A percentile compares a stretch with the other conserved stretches of the same genome.
Conservation (phyloP, 1,140 invertebrate species). For the Physella acuta region DNA sequence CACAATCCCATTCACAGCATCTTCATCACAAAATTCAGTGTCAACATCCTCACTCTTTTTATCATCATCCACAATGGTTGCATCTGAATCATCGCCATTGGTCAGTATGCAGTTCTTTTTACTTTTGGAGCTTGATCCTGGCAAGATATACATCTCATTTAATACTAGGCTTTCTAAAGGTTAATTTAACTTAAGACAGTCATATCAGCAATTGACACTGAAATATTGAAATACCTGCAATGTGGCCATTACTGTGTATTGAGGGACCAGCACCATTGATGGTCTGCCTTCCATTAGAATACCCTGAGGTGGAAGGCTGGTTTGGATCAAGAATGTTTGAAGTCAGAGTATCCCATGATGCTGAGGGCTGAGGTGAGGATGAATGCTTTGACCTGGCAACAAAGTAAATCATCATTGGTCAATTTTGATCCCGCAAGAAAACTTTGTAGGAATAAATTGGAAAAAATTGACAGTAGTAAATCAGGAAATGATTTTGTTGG, state of each 20-base stretch:
- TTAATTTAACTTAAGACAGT: background rate
- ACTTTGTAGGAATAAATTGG: too few relatives aligned
- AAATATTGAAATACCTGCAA: too few relatives aligned
- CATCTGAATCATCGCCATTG: slow-evolving; percentile 18
- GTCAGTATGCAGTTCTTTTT: too few relatives aligned
- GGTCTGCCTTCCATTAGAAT: background rate
- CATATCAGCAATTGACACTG: background rate
- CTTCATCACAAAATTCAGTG: slow-evolving; percentile 22
- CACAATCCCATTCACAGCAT: slow-evolving; percentile 4
- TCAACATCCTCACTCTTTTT: slow-evolving; percentile 6
- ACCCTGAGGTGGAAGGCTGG: slow-evolving; percentile 10
- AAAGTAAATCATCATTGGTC: background rate
- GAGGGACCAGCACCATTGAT: too few relatives aligned
- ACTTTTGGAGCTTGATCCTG: too few relatives aligned
- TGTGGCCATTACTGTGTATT: background rate
- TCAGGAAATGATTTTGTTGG: background rate
- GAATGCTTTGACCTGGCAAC: background rate
- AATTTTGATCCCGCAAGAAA: too few relatives aligned
- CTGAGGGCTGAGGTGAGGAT: background rate
- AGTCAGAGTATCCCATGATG: slow-evolving; percentile 14
- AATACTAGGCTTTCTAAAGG: too few relatives aligned
- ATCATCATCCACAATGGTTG: slow-evolving; percentile 16
- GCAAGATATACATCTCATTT: too few relatives aligned
- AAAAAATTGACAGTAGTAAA: too few relatives aligned
- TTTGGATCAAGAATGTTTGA: background rate